Evolutionary conservation across 2,797 vertebrate species (phyloP), one percentile per base, ranked within the genome.

Genomic region (Chelmon rostratus): DNA sequence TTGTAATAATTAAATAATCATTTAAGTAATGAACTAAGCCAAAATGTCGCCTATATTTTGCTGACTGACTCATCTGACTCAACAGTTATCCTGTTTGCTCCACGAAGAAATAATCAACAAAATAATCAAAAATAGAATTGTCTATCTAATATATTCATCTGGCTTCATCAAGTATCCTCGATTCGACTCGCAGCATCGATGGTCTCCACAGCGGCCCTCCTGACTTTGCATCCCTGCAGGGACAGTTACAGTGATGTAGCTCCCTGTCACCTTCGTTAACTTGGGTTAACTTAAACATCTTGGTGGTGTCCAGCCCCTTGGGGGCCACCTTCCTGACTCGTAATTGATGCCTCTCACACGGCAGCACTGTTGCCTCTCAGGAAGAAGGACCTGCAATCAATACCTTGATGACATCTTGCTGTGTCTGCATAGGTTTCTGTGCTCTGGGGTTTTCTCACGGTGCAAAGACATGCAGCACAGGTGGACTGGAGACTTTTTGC

Each of bases 391-490:
- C 52, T 28, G 33, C 8, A 49, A 90, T 91, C 88, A 50, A 88
- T 88, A 77, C 31, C 44, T 79, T 69, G 50, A 84, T 76, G 77
- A 79, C 76, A 69, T 79, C 85, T 81, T 58, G 88, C 83, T 87
- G 78, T 54, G 73, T 73, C 82, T 78, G 79, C 49, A 18, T 44
- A 38, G 56, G 58, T 50, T 52, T 76, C 12, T 47, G 9, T 42
- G 6, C 66, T 80, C 12, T 5, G 0, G 9, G 59, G 72, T 33
- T 49, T 53, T 72, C 12, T 44, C 56, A 40, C 28, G 35, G 35
- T 16, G 16, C 23, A 58, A 56, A 47, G 25, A 35, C 42, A 7
- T n/a, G 31, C 28, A 35, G 1, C 68, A 65, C 28, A 6, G 47
- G 8, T 50, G 19, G 54, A 35, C n/a, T n/a, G 9, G 21, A 50